Conservation (phyloP, 2,797 vertebrate species). For the Crypturellus tataupa region DNA sequence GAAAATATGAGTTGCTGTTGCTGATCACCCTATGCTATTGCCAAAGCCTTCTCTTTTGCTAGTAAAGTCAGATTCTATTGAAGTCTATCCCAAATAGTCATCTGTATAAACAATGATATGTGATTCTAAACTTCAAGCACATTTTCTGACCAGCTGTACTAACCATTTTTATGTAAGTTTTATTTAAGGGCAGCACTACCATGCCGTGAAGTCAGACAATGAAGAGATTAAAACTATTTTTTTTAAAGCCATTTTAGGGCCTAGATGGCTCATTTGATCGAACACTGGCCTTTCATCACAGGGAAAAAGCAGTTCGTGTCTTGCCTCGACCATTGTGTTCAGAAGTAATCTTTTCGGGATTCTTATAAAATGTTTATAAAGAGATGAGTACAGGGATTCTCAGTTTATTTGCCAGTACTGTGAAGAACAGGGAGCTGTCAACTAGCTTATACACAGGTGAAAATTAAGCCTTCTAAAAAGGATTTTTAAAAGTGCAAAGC, state of each 20-base stretch:
- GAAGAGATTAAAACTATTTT: conserved; percentile 67
- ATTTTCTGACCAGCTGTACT: conserved; percentile 93
- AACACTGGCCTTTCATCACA: conserved; percentile 42
- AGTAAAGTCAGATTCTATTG: conserved; percentile 85
- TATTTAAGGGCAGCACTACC: conserved; percentile 72
- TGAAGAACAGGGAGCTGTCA: not conserved
- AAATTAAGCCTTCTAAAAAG: conserved; percentile 40
- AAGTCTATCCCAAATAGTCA: conserved; percentile 89
- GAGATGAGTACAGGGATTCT: conserved; percentile 2
- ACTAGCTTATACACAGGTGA: not conserved
- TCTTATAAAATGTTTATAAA: conserved; percentile 30
- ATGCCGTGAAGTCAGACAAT: conserved; percentile 71
- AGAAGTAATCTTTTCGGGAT: conserved; percentile 43
- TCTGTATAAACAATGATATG: conserved; percentile 95
- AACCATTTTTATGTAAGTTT: conserved; percentile 86
- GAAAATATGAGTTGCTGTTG: conserved; percentile 81
- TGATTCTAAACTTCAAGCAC: conserved; percentile 91
- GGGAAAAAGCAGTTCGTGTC: conserved; percentile 18
- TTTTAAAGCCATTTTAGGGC: conserved; percentile 49
- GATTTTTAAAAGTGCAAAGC: not conserved
- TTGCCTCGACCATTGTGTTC: not conserved
- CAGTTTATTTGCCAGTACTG: conserved; percentile 21
- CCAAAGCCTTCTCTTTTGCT: conserved; percentile 77
- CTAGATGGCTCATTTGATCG: conserved; percentile 62
- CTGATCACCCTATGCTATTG: conserved; percentile 79